phyloP scores from a whole-genome alignment of 2,888 invertebrate genomes.

The Campoplex nolae region DNA sequence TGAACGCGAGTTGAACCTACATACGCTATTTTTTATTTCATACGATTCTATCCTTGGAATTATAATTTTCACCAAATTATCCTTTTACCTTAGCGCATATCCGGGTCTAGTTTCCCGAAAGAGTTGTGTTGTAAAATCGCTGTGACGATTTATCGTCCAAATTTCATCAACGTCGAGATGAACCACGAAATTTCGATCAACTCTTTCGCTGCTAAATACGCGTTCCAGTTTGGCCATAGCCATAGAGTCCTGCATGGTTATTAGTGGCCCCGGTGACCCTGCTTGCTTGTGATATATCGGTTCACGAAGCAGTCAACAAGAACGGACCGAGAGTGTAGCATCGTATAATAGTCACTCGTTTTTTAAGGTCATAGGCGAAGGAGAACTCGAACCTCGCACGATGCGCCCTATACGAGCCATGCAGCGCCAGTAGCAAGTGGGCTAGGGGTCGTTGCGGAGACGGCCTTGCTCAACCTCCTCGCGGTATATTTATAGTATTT shows the following conservation, averaged over 20 bases:
- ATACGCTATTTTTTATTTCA: too few species aligned
- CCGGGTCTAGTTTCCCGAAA: too few species aligned
- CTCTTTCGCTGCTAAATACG: conserved; percentile 7
- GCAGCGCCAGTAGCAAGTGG: conserved; percentile 21
- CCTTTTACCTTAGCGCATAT: too few species aligned
- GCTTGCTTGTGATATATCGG: conserved; percentile 7
- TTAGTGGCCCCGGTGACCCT: conserved; percentile 11
- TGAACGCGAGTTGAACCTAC: background rate
- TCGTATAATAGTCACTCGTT: conserved; percentile 15
- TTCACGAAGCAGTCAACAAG: conserved; percentile 35
- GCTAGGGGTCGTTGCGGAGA: conserved; percentile 38
- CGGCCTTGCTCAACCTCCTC: conserved; percentile 44
- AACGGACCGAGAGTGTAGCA: conserved; percentile 33
- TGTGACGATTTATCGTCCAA: background rate
- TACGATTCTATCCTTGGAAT: too few species aligned
- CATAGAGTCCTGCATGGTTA: background rate
- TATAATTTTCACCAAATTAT: too few species aligned
- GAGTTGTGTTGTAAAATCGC: background rate
- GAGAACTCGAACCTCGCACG: conserved; percentile 9
- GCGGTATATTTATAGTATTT: conserved; percentile 69
- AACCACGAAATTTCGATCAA: background rate
- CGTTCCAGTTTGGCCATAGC: conserved; percentile 49
- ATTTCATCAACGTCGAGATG: background rate
- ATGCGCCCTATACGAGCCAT: conserved; percentile 9
- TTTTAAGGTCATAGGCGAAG: conserved; percentile 70